phyloP scores from a whole-genome alignment of 2,888 invertebrate species.

The Eristalis intricaria region DNA sequence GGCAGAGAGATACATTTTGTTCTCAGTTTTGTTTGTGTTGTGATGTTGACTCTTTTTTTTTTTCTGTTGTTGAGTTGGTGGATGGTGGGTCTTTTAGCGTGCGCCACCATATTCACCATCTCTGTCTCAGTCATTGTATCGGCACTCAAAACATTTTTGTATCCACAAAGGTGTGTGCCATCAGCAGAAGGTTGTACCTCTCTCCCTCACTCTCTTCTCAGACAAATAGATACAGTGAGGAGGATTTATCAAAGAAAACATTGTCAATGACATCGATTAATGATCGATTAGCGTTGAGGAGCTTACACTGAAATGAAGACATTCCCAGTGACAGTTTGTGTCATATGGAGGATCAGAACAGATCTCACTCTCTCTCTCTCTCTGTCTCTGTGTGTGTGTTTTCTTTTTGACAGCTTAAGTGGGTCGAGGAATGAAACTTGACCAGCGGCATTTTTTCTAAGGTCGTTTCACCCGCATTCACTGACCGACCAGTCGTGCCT shows the following conservation, averaged over 20 bases:
- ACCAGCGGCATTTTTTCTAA: slow-evolving; percentile 78
- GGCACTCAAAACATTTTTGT: slow-evolving; percentile 47
- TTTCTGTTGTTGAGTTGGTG: slow-evolving; percentile 20
- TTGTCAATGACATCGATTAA: slow-evolving; percentile 51
- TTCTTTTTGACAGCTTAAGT: slow-evolving; percentile 18
- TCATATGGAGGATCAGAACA: not conserved
- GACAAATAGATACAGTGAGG: not conserved
- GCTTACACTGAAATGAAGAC: slow-evolving; percentile 38
- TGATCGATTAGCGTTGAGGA: slow-evolving; percentile 46
- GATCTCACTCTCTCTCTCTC: too few relatives aligned
- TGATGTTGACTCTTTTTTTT: slow-evolving; percentile 12
- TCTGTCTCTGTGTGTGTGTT: not conserved
- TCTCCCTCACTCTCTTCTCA: not conserved
- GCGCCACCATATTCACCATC: not conserved
- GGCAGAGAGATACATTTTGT: slow-evolving; percentile 34
- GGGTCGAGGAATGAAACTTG: not conserved
- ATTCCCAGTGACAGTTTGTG: slow-evolving; percentile 1
- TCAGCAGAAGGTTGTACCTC: not conserved
- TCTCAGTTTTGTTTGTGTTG: slow-evolving; percentile 12
- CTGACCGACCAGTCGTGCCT: slow-evolving; percentile 17
- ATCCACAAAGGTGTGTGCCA: slow-evolving; percentile 52
- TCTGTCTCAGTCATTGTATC: slow-evolving; percentile 19
- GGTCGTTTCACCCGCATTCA: slow-evolving; percentile 75
- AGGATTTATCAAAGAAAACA: slow-evolving; percentile 24
- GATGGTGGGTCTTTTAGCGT: slow-evolving; percentile 42